A percentile compares a stretch with the other conserved stretches of the same genome.
Evolutionary conservation across 37 sponge, comb jelly and placozoan genomes (phyloP).

Genomic region (Geodia barretti): DNA sequence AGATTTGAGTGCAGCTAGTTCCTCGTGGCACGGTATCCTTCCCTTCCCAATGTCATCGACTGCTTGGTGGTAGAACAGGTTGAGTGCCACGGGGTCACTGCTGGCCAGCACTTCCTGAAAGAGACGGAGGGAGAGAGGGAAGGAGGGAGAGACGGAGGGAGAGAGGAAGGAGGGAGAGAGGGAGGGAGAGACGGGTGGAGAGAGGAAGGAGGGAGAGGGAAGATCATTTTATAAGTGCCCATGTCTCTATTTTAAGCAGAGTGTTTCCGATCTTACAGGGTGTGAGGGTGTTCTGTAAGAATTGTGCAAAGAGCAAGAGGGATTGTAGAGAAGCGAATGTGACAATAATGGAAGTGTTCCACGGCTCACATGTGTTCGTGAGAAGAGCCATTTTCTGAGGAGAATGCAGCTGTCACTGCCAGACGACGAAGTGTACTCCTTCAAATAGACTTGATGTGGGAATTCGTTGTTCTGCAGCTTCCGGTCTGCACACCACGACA

Average conservation of each 20-base stretch:
- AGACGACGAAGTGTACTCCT: conserved; percentile 24
- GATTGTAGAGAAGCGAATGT: too few species aligned
- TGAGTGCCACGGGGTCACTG: conserved; percentile 29
- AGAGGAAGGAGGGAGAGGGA: too few species aligned
- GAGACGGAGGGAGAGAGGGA: neutral
- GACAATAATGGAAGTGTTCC: too few species aligned
- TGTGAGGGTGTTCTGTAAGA: too few species aligned
- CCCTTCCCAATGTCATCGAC: conserved; percentile 66
- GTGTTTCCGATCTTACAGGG: too few species aligned
- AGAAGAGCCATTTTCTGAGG: conserved; percentile 86
- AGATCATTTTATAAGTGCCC: too few species aligned
- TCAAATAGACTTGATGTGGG: conserved; percentile 69
- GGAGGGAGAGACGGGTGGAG: too few species aligned
- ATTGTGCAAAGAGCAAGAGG: too few species aligned
- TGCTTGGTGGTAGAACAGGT: conserved; percentile 79
- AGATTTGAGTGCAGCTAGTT: conserved; percentile 27
- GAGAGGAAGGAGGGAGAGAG: too few species aligned
- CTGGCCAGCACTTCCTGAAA: conserved; percentile 40
- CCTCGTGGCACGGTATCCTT: conserved; percentile 23
- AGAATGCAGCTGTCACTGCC: conserved; percentile 26
- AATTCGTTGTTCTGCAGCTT: conserved; percentile 81
- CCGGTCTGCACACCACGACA: conserved; percentile 57
- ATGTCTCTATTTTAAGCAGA: too few species aligned
- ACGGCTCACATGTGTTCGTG: conserved; percentile 44
- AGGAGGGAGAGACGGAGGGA: too few species aligned